phyloP scores from a whole-genome alignment of 2,888 invertebrate genomes.

The Agrotis clavis region DNA sequence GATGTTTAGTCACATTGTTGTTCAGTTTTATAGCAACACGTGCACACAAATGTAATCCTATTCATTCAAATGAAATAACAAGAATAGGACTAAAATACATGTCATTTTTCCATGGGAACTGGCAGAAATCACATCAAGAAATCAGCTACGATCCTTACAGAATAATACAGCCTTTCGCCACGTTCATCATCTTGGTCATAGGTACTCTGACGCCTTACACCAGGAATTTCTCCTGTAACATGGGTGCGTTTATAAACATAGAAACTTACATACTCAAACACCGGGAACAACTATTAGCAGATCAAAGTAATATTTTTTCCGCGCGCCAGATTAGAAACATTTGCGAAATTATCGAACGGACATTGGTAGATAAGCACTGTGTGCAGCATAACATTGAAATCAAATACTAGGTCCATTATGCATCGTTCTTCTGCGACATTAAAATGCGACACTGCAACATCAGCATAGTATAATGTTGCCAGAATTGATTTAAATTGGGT shows the following conservation, averaged over 20 bases:
- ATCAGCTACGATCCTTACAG: background rate
- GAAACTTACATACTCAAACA: no score
- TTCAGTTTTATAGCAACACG: slow-evolving; percentile 6
- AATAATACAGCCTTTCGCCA: background rate
- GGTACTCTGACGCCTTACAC: background rate
- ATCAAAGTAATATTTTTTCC: no score
- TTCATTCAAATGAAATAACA: slow-evolving; percentile 1
- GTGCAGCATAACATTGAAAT: slow-evolving; percentile 7
- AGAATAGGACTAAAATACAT: slow-evolving; percentile 12
- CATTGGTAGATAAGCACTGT: slow-evolving; percentile 30
- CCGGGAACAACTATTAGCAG: no score
- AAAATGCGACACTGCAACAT: background rate
- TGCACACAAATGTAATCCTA: background rate
- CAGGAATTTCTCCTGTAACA: no score
- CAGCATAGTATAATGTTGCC: background rate
- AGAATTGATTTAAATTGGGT: background rate
- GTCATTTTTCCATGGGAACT: background rate
- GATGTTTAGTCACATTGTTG: slow-evolving; percentile 11
- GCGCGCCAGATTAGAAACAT: background rate
- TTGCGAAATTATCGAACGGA: slow-evolving; percentile 14
- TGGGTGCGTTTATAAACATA: no score
- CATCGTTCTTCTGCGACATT: background rate
- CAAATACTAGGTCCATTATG: background rate
- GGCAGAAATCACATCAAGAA: background rate
- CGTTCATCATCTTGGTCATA: background rate